A percentile compares a stretch with the other conserved stretches of the same genome.
Evolutionary conservation across 2,888 invertebrate species (phyloP).

Genomic region (Acleris cristana): DNA sequence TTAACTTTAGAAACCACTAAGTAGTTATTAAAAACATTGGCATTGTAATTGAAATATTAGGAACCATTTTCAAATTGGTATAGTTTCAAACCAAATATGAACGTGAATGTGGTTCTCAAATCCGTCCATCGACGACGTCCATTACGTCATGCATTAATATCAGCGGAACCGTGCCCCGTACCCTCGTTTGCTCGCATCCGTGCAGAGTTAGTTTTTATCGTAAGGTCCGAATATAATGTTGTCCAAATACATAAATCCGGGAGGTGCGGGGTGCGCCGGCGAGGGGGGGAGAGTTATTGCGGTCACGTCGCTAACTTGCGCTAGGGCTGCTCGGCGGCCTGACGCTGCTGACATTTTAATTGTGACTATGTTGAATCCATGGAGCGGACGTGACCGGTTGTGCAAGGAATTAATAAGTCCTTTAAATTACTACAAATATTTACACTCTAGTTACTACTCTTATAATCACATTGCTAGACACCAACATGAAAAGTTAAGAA

Average conservation of each 20-base stretch:
- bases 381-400: background rate
- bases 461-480: too few species aligned
- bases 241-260: conserved; percentile 21
- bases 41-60: too few species aligned
- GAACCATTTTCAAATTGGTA: too few species aligned
- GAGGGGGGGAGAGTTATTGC: conserved; percentile 17
- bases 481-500: too few species aligned
- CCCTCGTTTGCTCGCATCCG: background rate
- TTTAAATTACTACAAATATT: too few species aligned
- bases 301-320: conserved; percentile 32
- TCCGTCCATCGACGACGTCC: too few species aligned
- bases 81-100: too few species aligned
- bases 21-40: too few species aligned
- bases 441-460: too few species aligned
- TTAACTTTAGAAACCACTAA: too few species aligned
- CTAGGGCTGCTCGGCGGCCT: conserved; percentile 10
- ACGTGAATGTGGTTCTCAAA: too few species aligned
- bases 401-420: background rate
- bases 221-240: conserved; percentile 13
- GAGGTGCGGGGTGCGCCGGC: background rate
- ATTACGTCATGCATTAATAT: background rate
- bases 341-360: conserved; percentile 17
- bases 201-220: conserved; percentile 19
- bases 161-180: background rate
- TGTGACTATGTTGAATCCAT: background rate